These are phyloP conservation scores for Drosophila miranda DNA, from an alignment of 1,140 invertebrate species.

Conservation along the genomic window DNA sequence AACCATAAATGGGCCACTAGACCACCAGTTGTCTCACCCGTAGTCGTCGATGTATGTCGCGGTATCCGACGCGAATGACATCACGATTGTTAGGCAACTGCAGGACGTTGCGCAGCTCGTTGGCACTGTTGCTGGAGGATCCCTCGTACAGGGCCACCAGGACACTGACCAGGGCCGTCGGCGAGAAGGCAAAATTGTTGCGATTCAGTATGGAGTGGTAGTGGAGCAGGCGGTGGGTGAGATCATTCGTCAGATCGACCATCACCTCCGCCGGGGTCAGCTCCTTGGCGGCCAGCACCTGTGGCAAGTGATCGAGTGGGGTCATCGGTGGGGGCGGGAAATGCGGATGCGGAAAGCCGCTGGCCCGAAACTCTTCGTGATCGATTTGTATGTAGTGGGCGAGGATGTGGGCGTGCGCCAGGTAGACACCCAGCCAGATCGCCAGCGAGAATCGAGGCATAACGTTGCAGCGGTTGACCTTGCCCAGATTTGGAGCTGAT, in stretches of 20 bases:
- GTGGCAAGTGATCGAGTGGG: slow-evolving; percentile 56
- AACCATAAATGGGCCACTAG: slow-evolving; percentile 4
- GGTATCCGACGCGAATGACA: slow-evolving; percentile 88
- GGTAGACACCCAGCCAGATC: slow-evolving; percentile 4
- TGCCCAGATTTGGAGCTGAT: slow-evolving; percentile 54
- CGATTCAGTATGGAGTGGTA: slow-evolving; percentile 86
- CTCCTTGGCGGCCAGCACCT: slow-evolving; percentile 56
- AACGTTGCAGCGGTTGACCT: slow-evolving; percentile 43
- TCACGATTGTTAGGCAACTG: slow-evolving; percentile 87
- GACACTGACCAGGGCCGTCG: slow-evolving; percentile 90
- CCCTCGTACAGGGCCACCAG: slow-evolving; percentile 90
- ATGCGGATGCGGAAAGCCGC: slow-evolving; percentile 66
- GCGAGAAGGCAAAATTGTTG: slow-evolving; percentile 93
- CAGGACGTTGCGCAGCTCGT: slow-evolving; percentile 87
- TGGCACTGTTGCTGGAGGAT: slow-evolving; percentile 86
- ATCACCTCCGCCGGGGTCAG: slow-evolving; percentile 86
- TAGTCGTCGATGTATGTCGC: slow-evolving; percentile 90
- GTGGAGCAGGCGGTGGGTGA: slow-evolving; percentile 87
- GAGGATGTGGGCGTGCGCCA: not conserved
- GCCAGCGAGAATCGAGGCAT: slow-evolving; percentile 34
- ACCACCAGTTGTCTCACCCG: slow-evolving; percentile 84
- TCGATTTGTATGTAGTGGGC: slow-evolving; percentile 78
- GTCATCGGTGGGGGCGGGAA: slow-evolving; percentile 60
- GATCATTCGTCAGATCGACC: slow-evolving; percentile 90
- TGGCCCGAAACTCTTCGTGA: slow-evolving; percentile 72